Conservation (phyloP, 2,797 vertebrate species). For the Caiman crocodilus region DNA sequence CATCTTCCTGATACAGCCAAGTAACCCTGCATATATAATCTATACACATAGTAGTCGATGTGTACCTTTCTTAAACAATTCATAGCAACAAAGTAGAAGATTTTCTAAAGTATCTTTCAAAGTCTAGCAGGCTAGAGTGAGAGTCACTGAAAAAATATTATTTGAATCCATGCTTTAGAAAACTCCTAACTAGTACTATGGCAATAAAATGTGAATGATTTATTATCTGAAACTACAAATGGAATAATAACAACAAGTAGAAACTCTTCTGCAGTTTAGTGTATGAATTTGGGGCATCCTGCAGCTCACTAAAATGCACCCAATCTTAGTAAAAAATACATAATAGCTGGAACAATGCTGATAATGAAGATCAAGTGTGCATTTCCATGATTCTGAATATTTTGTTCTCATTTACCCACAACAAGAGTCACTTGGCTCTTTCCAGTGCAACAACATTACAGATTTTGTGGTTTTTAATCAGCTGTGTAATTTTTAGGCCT, state of each 20-base stretch:
- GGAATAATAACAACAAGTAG: not conserved
- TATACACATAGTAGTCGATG: not conserved
- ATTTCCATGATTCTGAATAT: conserved; percentile 48
- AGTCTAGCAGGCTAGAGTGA: not conserved
- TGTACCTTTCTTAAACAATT: not conserved
- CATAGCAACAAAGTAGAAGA: not conserved
- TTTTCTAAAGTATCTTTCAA: conserved; percentile 1
- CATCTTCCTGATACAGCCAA: not conserved
- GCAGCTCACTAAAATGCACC: not conserved
- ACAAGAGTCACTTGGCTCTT: conserved; percentile 18
- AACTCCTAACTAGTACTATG: not conserved
- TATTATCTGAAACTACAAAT: not conserved
- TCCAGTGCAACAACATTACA: conserved; percentile 14
- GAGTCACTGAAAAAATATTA: not conserved
- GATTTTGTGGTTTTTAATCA: conserved; percentile 57
- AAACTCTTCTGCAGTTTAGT: not conserved
- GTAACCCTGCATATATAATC: not conserved
- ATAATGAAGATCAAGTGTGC: conserved; percentile 4
- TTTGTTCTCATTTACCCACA: conserved; percentile 36
- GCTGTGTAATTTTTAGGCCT: conserved; percentile 21
- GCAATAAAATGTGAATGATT: not conserved
- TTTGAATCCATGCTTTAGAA: conserved; percentile 1
- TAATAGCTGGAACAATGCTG: not conserved
- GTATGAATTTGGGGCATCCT: not conserved
- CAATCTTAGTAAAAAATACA: not conserved